These are phyloP conservation scores for Chloroceryle amazona DNA, from an alignment of 2,797 vertebrate genomes.

Conservation along the genomic window DNA sequence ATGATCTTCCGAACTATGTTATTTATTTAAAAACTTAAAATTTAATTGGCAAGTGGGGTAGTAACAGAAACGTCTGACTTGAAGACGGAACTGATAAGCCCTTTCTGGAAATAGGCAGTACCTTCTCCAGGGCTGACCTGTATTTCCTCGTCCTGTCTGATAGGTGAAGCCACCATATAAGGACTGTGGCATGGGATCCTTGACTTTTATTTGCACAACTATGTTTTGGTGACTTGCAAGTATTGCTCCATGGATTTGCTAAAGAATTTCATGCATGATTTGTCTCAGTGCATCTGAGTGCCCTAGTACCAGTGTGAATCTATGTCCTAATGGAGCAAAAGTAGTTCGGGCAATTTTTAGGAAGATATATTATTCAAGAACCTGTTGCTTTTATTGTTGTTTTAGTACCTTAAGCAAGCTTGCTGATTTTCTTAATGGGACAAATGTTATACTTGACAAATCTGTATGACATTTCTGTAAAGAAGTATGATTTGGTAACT, in stretches of 20 bases:
- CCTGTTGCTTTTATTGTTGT: neutral
- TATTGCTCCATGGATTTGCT: neutral
- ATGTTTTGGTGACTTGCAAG: neutral
- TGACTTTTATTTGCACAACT: neutral
- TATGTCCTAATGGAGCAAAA: neutral
- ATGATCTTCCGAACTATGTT: neutral
- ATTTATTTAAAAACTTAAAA: neutral
- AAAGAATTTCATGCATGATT: neutral
- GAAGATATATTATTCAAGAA: neutral
- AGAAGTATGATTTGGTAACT: neutral
- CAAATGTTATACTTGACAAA: neutral
- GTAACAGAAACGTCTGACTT: neutral
- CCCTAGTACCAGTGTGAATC: accelerated
- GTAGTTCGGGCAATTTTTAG: neutral
- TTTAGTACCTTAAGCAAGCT: neutral
- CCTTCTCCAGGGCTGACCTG: neutral
- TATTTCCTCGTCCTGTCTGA: neutral
- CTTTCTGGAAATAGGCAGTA: neutral
- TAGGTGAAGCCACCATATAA: neutral
- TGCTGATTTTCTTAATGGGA: neutral
- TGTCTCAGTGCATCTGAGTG: accelerated
- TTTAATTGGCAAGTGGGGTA: neutral
- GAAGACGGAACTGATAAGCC: neutral
- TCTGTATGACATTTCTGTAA: neutral
- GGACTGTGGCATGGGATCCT: neutral